These are phyloP conservation scores for Hydrocynus forskahlii DNA, from an alignment of 2,797 vertebrate genomes.

Conservation along the genomic window DNA sequence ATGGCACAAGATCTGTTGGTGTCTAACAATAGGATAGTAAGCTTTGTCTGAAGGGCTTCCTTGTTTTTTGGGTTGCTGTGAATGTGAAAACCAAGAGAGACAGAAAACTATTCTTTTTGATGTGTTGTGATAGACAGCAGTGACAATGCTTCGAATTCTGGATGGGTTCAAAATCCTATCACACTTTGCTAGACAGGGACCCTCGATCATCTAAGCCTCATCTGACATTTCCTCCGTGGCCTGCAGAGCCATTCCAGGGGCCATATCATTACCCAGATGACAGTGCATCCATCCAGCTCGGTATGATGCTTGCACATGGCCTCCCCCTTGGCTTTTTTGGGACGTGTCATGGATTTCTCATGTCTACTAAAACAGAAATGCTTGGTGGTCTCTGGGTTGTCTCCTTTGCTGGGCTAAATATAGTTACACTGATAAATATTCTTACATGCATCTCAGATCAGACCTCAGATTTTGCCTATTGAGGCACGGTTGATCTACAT, in stretches of 20 bases:
- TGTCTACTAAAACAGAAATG: conserved; percentile 40
- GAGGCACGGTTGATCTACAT: conserved; percentile 4
- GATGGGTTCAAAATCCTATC: not conserved
- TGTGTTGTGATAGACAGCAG: not conserved
- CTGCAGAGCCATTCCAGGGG: not conserved
- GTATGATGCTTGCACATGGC: not conserved
- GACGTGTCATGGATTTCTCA: conserved; percentile 35
- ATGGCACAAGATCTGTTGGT: not conserved
- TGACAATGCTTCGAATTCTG: not conserved
- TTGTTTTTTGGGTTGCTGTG: not conserved
- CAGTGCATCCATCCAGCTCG: conserved; percentile 28
- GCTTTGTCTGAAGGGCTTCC: not conserved
- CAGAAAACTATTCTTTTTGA: not conserved
- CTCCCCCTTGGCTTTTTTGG: conserved; percentile 26
- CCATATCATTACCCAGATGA: conserved; percentile 37
- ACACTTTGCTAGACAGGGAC: not conserved
- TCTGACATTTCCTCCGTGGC: not conserved
- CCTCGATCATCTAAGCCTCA: not conserved
- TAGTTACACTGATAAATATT: conserved; percentile 29
- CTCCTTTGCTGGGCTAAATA: conserved; percentile 40
- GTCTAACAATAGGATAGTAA: not conserved
- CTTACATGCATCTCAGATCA: conserved; percentile 1
- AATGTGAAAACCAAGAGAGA: not conserved
- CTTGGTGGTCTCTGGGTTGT: conserved; percentile 14
- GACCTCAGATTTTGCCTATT: not conserved